Base-by-base conservation (phyloP, 2,888 invertebrate species). In the Piscicola geometra region DNA sequence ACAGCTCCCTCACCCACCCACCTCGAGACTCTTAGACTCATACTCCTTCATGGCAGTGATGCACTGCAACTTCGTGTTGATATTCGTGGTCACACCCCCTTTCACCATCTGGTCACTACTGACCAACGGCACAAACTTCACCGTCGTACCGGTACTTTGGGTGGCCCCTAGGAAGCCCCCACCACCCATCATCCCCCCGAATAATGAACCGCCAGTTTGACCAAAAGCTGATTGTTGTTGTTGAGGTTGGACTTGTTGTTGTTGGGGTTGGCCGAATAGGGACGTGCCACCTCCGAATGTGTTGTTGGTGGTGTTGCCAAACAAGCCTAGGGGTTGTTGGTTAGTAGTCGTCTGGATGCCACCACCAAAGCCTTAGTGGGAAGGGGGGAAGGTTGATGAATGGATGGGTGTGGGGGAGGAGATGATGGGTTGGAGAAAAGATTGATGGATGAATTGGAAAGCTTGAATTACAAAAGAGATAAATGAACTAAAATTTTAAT, bases 31-130 rank as follows among this genome's bases (percentile, higher is more conserved):
- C 85, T 98, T 99, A 71, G 85, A 86, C 83, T 98, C 97, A 84
- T 98, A 99, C 84, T 98, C 96, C 87, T 96, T 95, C 99, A 99
- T 99, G 77, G 94, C 94, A 0, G 95, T 95, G 78, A 99, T 97
- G 85, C 97, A 97, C 84, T 96, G 93, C 84, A 96, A 94, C 81
- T 93, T 91, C 0, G 96, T 98, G 81, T 90, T 93, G 79, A 99
- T 94, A 83, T 90, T 91, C 71, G 81, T 81, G 1, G 92, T 90
- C 1, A 90, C 89, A 0, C 94, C 94, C 79, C 91, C 91, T 86
- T 96, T 96, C 82, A 84, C 80, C 83, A 85, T 83, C 1, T 83
- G 83, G 77, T 99, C 99, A 0, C 91, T 92, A 0, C 94, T 94
- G 36, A 91, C 90, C 0, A 92, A 90, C 0, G 94, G 92, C 80